Evolutionary conservation across 1,140 invertebrate genomes (phyloP), one percentile per base, ranked within the genome.

Genomic region (Trachymyrmex cornetzi): DNA sequence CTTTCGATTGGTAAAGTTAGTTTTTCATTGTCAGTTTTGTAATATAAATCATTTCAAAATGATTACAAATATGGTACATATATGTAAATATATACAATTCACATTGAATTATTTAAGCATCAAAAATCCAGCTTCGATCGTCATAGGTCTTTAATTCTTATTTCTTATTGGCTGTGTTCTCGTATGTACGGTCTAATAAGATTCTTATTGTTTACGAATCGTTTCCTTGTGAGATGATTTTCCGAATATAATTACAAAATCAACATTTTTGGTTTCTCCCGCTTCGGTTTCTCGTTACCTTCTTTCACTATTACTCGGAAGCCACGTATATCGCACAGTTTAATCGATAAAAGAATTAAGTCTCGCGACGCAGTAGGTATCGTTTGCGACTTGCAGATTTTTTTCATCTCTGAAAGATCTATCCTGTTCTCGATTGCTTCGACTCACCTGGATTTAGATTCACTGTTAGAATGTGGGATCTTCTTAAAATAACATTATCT

Each of bases 401-500:
- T 67, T 69, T 61, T 55, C 34, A 34, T 27, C 30, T 44, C 3
- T 11, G 27, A 55, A 11, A 30, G 24, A 82, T 72, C 24, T 4
- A 57, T 34, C 22, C 1, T 24, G 53, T 34, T n/a, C n/a, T 12
- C 22, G 22, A 59, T 59, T 16, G 24, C 38, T 1, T 57, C 30
- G 14, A 38, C 5, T 27, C 22, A n/a, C 19, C 24, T 7, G 12
- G 5, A 53, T 69, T 67, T 24, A 14, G 1, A 50, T 16, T 50
- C 12, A 50, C 3, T 50, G 48, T 50, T 50, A 14, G 9, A 48
- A 48, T 3, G 48, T 44, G 11, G 11, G 16, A 77, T 19, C 53
- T 77, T 77, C 34, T 22, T 75, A 77, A 64, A 57, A 38, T 11
- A 34, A 6, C 0, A 30, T 72, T 53, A 80, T 80, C 77, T 74